These are phyloP conservation scores for Poecile atricapillus DNA, from an alignment of 2,113 vertebrate species.

Conservation along the genomic window DNA sequence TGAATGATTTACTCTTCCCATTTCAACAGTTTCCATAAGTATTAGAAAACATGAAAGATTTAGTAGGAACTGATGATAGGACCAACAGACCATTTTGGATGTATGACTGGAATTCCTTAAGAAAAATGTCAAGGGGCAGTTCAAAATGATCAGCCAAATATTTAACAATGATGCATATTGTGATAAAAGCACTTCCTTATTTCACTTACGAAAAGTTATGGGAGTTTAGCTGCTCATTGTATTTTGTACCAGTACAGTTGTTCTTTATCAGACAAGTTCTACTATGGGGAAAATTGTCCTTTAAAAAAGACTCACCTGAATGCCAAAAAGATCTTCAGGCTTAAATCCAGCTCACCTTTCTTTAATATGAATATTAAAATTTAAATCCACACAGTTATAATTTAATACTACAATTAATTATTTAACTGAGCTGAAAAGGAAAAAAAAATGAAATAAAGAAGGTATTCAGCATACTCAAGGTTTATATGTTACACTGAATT, in stretches of 20 bases:
- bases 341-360: neutral
- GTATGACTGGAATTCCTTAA: neutral
- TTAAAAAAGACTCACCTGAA: neutral
- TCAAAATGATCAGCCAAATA: neutral
- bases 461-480: neutral
- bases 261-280: neutral
- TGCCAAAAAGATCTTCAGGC: neutral
- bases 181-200: neutral
- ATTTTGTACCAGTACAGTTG: neutral
- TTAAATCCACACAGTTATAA: neutral
- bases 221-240: neutral
- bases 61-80: neutral
- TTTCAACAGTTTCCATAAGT: neutral
- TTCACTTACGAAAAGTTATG: neutral
- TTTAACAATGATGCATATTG: neutral
- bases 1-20: neutral
- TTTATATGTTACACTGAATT: neutral
- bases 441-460: neutral
- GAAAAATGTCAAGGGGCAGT: neutral
- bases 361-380: neutral
- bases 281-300: neutral
- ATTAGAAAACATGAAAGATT: neutral
- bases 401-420: neutral
- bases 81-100: neutral
- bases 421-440: neutral